phyloP scores from a whole-genome alignment of 2,113 vertebrate genomes.

The Pongo abelii region DNA sequence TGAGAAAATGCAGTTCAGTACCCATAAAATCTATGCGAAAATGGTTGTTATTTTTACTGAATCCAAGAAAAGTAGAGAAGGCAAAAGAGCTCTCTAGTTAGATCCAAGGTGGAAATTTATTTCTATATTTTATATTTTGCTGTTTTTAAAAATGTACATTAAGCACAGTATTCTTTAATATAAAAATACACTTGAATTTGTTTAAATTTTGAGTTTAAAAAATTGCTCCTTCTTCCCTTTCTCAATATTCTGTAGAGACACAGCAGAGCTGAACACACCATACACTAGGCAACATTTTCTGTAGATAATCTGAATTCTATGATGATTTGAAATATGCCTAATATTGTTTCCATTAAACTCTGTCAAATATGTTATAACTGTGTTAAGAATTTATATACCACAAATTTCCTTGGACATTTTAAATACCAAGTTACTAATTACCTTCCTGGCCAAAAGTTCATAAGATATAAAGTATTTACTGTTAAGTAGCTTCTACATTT shows the following conservation, averaged over 20 bases:
- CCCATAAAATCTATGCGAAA: background rate
- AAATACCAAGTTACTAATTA: conserved; percentile 60
- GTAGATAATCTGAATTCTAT: background rate
- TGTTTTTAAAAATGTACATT: background rate
- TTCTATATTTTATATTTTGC: background rate
- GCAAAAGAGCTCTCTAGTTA: background rate
- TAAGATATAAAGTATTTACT: conserved; percentile 53
- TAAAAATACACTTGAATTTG: background rate
- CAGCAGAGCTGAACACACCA: background rate
- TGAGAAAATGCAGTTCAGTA: background rate
- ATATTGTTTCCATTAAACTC: background rate
- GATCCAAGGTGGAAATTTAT: background rate
- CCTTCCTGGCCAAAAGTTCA: conserved; percentile 52
- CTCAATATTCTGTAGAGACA: background rate
- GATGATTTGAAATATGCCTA: background rate
- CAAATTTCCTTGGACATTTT: conserved; percentile 59
- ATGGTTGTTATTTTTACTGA: background rate
- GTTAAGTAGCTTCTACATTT: conserved; percentile 45
- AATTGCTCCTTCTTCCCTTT: background rate
- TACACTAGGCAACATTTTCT: background rate
- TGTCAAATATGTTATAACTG: background rate
- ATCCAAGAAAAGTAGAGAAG: background rate
- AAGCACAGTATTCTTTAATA: background rate
- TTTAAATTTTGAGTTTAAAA: background rate
- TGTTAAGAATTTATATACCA: conserved; percentile 35